Base-by-base conservation (phyloP, 2,888 invertebrate species). In the Allolobophora icterica region DNA sequence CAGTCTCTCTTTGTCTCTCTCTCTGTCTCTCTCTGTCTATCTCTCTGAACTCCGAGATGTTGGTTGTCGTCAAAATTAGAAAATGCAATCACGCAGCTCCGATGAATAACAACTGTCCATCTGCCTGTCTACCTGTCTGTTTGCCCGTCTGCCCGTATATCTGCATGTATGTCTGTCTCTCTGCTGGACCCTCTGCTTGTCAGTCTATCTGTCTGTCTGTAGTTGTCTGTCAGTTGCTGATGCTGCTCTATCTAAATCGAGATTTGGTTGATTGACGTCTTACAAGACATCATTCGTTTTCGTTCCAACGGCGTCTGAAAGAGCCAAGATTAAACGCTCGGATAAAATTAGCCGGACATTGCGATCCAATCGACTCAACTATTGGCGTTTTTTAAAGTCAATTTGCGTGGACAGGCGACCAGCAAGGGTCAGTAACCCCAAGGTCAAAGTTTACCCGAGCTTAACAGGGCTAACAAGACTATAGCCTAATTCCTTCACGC, bases 211-310 rank as follows among this genome's bases (percentile, higher is more conserved):
- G 52, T 52, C 30, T 8, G 71, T 71, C n/a, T 71, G 71, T n/a
- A 17, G n/a, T 71, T 71, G 71, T 71, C 71, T 71, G 71, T 71
- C 30, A 30, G 0, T n/a, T 71, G 71, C 71, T 71, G 71, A 30
- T 71, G 17, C n/a, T n/a, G 71, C 30, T 71, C 71, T 11, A n/a
- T 71, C 71, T 71, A 71, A 71, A 71, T 71, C 71, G 71, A 71
- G 71, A 71, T 71, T 71, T 13, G n/a, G n/a, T n/a, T 71, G 71
- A 71, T 71, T 71, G 71, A 71, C 71, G 71, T 71, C 71, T 71
- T 71, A 71, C 71, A 71, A 71, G 71, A 71, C 71, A 71, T 71
- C 71, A n/a, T 71, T 71, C 71, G 17, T 2, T 71, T 71, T 8
- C n/a, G 8, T 71, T 30, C 11, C 24, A 13, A 58, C 19, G 45